A percentile compares a stretch with the other conserved stretches of the same genome.
Evolutionary conservation across 2,797 vertebrate species (phyloP).

Genomic region (Chaenodraco wilsoni): DNA sequence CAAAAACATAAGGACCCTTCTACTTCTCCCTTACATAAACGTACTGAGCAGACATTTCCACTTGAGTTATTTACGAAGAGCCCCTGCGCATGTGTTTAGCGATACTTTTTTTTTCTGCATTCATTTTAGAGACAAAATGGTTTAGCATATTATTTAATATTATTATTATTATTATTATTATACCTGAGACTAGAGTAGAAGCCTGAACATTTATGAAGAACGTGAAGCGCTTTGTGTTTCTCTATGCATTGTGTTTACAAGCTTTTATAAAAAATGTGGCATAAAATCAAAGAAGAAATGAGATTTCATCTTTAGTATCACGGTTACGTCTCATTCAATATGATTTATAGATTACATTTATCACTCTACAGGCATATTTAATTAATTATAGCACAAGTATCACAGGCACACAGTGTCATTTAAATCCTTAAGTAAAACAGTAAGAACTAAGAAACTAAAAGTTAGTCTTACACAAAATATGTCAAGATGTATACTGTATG

Average conservation of each 20-base stretch:
- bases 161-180: not conserved
- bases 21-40: constrained; percentile 38
- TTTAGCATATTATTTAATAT: constrained; percentile 5
- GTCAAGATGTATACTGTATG: not conserved
- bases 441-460: not conserved
- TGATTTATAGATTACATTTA: not conserved
- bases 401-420: not conserved
- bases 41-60: constrained; percentile 51
- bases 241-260: constrained; percentile 4
- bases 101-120: constrained; percentile 3
- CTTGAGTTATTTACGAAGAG: constrained; percentile 50
- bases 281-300: constrained; percentile 14
- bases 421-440: not conserved
- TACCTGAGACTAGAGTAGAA: not conserved
- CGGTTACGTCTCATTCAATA: constrained; percentile 2
- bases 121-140: constrained; percentile 17
- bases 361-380: constrained; percentile 2
- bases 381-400: not conserved
- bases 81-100: constrained; percentile 29
- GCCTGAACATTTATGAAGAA: constrained; percentile 14
- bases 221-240: constrained; percentile 15
- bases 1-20: constrained; percentile 60
- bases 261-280: constrained; percentile 25
- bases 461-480: not conserved
- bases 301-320: constrained; percentile 2